Evolutionary conservation across 1,140 invertebrate genomes (phyloP).

Genomic region (Cotesia vestalis): DNA sequence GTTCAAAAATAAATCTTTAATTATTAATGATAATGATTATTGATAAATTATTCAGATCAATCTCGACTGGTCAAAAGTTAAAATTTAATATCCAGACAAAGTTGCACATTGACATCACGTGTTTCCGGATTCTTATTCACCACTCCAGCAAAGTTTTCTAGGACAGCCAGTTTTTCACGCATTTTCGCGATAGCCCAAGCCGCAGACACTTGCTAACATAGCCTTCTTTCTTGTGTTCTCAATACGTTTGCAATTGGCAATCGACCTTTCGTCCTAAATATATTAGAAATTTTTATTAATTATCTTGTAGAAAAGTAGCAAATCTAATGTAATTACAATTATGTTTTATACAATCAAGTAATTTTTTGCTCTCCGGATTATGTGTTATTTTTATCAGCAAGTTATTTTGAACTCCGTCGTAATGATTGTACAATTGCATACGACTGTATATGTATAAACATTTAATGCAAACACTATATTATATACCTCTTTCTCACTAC

Average conservation of each 20-base stretch:
- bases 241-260: conserved; percentile 32
- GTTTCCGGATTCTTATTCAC: conserved; percentile 39
- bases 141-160: conserved; percentile 42
- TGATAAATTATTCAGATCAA: too few species aligned
- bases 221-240: conserved; percentile 41
- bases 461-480: too few species aligned
- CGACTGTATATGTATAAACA: conserved; percentile 27
- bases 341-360: not conserved
- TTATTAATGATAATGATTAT: too few species aligned
- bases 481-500: too few species aligned
- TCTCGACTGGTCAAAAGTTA: not conserved
- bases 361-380: not conserved
- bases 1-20: too few species aligned
- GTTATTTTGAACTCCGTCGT: conserved; percentile 2
- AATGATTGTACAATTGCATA: conserved; percentile 23
- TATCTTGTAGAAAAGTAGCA: not conserved
- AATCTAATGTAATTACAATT: not conserved
- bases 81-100: conserved; percentile 3
- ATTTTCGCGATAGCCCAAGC: conserved; percentile 43
- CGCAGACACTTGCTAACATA: conserved; percentile 24
- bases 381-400: conserved; percentile 12
- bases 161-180: conserved; percentile 47
- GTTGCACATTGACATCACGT: conserved; percentile 28
- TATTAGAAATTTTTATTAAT: conserved; percentile 27
- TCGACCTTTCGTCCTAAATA: conserved; percentile 39